A percentile compares a stretch with the other conserved stretches of the same genome.
phyloP scores from a whole-genome alignment of 2,113 vertebrate genomes.

The Sphyrna mokarran region DNA sequence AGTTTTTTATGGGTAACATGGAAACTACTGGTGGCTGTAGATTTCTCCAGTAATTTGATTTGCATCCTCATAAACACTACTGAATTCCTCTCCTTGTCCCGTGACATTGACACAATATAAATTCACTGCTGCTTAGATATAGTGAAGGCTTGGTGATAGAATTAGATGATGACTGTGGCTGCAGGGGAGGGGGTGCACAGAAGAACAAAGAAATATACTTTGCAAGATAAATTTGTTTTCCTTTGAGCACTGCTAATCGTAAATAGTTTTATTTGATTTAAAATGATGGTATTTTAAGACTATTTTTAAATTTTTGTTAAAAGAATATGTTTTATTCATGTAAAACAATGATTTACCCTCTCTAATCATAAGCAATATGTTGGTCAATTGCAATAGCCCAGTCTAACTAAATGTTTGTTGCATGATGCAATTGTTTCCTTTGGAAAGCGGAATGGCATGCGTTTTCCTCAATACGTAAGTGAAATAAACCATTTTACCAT shows the following conservation, averaged over 20 bases:
- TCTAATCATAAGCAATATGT: neutral
- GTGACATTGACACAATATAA: neutral
- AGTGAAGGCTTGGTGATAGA: neutral
- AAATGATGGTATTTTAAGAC: neutral
- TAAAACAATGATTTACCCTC: neutral
- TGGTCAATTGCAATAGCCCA: conserved; percentile 40
- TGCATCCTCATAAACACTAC: neutral
- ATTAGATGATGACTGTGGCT: neutral
- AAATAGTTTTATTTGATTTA: neutral
- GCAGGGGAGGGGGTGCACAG: neutral
- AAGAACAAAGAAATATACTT: neutral
- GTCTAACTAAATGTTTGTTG: conserved; percentile 82
- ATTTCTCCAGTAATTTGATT: neutral
- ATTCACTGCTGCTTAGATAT: neutral
- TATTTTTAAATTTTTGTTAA: neutral
- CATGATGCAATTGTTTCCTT: conserved; percentile 76
- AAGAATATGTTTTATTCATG: neutral
- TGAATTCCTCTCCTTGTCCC: neutral
- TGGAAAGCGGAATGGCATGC: conserved; percentile 84
- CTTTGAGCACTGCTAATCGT: neutral
- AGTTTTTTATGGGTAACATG: neutral
- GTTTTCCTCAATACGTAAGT: conserved; percentile 93
- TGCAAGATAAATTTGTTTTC: neutral
- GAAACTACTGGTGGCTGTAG: neutral
- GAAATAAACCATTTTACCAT: conserved; percentile 68